A percentile compares a stretch with the other conserved stretches of the same genome.
Evolutionary conservation across 2,113 vertebrate species (phyloP).

Genomic region (Prunella himalayana): DNA sequence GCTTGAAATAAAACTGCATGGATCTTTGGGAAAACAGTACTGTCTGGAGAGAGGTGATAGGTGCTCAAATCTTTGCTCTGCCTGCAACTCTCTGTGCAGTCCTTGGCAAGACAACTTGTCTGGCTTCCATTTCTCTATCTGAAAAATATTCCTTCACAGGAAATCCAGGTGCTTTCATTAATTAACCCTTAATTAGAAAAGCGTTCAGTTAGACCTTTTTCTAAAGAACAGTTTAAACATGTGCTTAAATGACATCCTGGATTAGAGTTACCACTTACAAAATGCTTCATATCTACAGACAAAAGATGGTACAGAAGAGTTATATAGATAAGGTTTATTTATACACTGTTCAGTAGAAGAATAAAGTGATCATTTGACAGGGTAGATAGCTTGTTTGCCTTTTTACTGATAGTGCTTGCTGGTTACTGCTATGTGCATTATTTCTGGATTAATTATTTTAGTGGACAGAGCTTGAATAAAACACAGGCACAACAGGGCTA

Average conservation of each 20-base stretch:
- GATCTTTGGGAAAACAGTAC: neutral
- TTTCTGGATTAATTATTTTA: neutral
- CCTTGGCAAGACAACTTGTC: neutral
- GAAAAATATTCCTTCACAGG: neutral
- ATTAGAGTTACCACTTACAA: neutral
- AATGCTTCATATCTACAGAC: neutral
- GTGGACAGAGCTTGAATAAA: neutral
- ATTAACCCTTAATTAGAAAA: neutral
- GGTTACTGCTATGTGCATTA: neutral
- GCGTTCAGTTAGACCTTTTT: neutral
- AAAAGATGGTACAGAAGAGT: neutral
- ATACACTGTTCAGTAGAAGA: neutral
- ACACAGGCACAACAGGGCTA: neutral
- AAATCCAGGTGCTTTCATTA: neutral
- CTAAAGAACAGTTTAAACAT: neutral
- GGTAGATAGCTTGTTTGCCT: neutral
- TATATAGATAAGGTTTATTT: neutral
- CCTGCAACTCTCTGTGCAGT: neutral
- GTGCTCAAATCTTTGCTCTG: neutral
- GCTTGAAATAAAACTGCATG: neutral
- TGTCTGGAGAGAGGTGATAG: neutral
- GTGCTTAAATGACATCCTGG: neutral
- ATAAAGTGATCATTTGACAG: neutral
- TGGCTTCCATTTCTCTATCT: neutral
- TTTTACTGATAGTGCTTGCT: neutral